Evolutionary conservation across 2,888 invertebrate species (phyloP), one percentile per base, ranked within the genome.

Genomic region (Pogonocherus hispidulus): DNA sequence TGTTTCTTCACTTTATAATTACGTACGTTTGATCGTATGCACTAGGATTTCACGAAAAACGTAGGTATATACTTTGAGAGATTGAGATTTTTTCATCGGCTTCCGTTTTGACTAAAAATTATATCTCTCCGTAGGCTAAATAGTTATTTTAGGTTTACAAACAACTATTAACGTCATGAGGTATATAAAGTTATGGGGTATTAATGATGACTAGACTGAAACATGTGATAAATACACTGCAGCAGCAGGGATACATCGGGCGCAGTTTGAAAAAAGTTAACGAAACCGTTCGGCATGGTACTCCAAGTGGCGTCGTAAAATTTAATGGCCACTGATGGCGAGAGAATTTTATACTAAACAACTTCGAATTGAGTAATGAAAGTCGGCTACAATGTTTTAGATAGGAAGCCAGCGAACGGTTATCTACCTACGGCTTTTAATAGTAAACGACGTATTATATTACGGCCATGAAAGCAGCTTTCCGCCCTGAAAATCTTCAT

Each of bases 291-390:
- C 55, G 22, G 27, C 35, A 44, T 37, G 56, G 55, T 67, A 46
- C 16, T 51, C 18, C 56, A 57, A 16, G 44, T n/a, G 16, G 41
- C 16, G 62, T 27, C 63, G 44, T 63, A 63, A 67, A 56, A 52
- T 63, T 67, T 67, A 67, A 67, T 51, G 57, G 63, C 59, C 11
- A 27, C 67, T 63, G 63, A 63, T 63, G 57, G 63, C 44, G 63
- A 62, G 44, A 41, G 67, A 65, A 57, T 41, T 65, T 51, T 56
- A 52, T 46, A 51, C 46, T 37, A 55, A 63, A 63, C 67, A 56
- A 63, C 63, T 67, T 35, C 35, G 54, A 54, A 63, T 57, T 59
- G 57, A 55, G 63, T 57, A 63, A 67, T 63, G 57, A 67, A 67
- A 67, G 46, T 51, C 37, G 51, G 62, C 57, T 49, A 63, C 63